Evolutionary conservation across 2,113 vertebrate species (phyloP), one percentile per base, ranked within the genome.

Genomic region (Gallinago media): DNA sequence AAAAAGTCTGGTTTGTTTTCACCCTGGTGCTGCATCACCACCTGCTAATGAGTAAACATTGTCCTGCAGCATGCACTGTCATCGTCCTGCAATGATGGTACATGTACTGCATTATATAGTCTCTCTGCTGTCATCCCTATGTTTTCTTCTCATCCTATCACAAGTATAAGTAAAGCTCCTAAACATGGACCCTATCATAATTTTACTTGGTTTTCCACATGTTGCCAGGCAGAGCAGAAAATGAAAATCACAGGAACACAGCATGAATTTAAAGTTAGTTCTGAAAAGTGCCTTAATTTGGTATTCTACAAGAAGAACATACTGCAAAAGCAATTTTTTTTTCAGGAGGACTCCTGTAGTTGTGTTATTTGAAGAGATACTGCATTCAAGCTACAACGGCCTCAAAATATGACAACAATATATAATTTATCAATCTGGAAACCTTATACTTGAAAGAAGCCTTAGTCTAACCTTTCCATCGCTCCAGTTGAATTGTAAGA

Each of bases 401-500:
- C 91, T 94, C 76, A 42, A 94, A 97, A 92, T 84, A 97, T 96
- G 93, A 97, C 96, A 98, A 96, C 78, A 95, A 95, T 97, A 94
- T 29, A 87, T 95, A 92, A 94, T 97, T 97, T 97, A 92, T 94
- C 94, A 97, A 52, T 80, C 97, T 97, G 97, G 97, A 97, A 98
- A 98, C 91, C 82, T 97, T 97, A 98, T 96, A 98, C 98, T 98
- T 98, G 98, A 99, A 99, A 98, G 98, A 95, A 95, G 87, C 67
- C 85, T 95, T 82, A 97, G 96, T 90, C 88, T 98, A 98, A 98
- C 96, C 96, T 96, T 98, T 98, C 98, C 98, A 98, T 98, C 98
- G 98, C 86, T 98, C 90, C 95, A 92, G 55, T 32, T 98, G 98
- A 98, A 98, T 98, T 98, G 97, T 87, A 96, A 98, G 99, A 99